Conservation (phyloP, 2,113 vertebrate species). For the Hippocampus comes region DNA sequence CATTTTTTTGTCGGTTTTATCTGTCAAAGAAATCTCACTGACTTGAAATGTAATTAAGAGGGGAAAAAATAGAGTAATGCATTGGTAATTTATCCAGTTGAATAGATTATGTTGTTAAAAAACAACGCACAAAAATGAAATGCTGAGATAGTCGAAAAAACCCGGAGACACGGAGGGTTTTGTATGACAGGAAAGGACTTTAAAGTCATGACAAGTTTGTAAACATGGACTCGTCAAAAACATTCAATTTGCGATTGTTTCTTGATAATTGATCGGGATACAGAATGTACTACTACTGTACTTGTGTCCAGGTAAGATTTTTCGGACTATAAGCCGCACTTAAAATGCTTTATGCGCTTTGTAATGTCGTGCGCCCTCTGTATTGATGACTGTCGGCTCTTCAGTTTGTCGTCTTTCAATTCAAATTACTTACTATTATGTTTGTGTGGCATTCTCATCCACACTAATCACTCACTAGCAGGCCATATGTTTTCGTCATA, state of each 20-base stretch:
- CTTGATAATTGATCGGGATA: background rate
- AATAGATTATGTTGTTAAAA: background rate
- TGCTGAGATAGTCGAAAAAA: too few relatives aligned
- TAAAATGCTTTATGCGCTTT: too few relatives aligned
- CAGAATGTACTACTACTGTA: background rate
- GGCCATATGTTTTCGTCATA: too few relatives aligned
- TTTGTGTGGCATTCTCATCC: too few relatives aligned
- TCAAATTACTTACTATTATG: too few relatives aligned
- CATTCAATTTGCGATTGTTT: background rate
- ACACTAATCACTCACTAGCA: too few relatives aligned
- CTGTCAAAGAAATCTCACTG: background rate
- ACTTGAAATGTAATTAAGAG: background rate
- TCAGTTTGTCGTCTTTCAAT: too few relatives aligned
- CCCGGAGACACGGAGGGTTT: background rate
- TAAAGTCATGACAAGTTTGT: background rate
- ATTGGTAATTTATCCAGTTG: background rate
- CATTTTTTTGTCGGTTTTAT: background rate
- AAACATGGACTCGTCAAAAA: background rate
- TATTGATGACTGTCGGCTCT: too few relatives aligned
- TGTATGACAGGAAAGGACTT: background rate
- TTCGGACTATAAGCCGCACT: too few relatives aligned
- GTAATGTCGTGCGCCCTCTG: too few relatives aligned
- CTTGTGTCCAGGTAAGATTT: background rate
- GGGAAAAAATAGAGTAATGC: background rate
- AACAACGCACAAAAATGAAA: too few relatives aligned